Base-by-base conservation (phyloP, 2,113 vertebrate species). In the Phrynocephalus versicolor region DNA sequence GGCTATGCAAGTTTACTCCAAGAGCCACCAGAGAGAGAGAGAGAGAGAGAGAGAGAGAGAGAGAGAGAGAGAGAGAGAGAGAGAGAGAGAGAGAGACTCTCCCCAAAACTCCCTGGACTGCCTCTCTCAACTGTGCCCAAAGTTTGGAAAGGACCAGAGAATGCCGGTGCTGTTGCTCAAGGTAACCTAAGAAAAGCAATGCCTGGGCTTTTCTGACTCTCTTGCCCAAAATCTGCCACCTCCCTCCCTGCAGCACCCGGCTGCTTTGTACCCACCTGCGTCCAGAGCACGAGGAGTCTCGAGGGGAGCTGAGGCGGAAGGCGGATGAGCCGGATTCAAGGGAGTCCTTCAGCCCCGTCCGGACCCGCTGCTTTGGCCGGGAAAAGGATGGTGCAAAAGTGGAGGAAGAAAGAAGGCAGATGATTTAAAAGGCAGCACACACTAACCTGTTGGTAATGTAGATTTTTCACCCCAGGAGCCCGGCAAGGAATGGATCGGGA, bases 221-320 rank as follows among this genome's bases (percentile, higher is more conserved):
- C 45, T 51, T 5, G 5, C 5, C 5, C 45, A 51, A 51, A 51
- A 51, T 10, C 5, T 51, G 45, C 45, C 45, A 10, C 45, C 45
- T 10, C 5, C 45, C 45, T 51, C 64, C 64, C 23, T 25, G 25
- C 2, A 27, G 71, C 75, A 78, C 73, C 81, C 0, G 0, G 23
- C 6, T 0, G 0, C 74, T 15, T 18, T 25, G 4, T 73, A 91
- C 94, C 88, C 87, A 94, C 94, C 93, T 91, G 88, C 1, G 16
- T 4, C 78, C 0, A 0, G 80, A 41, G 12, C 2, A 1, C 72
- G 1, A 1, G 82, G 41, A n/a, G n/a, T n/a, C 2, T 1, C 0
- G 15, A 33, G 0, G 25, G 25, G 10, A 81, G 45, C 2, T 3
- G 25, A 6, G 86, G 88, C 91, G 87, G 87, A 81, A 70, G 33